Base-by-base conservation (phyloP, 2,888 invertebrate genomes). In the Plebejus melissa region DNA sequence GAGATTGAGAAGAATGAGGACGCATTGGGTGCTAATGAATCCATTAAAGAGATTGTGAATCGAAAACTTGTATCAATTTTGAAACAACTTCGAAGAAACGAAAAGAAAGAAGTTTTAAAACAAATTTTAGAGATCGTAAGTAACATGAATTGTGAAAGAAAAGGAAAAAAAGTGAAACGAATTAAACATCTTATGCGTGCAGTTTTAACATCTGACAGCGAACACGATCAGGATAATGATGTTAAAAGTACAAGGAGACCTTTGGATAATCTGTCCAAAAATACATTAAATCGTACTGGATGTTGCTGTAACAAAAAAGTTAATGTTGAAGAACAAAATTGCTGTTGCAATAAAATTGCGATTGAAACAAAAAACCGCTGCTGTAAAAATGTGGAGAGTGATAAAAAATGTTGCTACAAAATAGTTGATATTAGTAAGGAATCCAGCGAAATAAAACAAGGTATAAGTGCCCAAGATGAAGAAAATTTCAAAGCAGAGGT, bases 151-250 rank as follows among this genome's bases (percentile, higher is more conserved):
- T 84, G 83, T 76, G 79, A 78, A 2, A 86, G 86, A 54, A 84
- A 80, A 28, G 87, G 83, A 82, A 80, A 79, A 50, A 83, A 83
- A 38, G 81, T 86, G 57, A 83, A 81, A 75, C 81, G 84, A 75
- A 77, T 89, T 22, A 80, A 80, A 41, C 82, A 87, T 54, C 84
- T 86, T 81, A 79, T 90, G 4, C 86, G 86, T 77, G 80, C 85
- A 1, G 85, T 90, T 77, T 78, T 90, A 2, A 87, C 87, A 13
- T 87, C 86, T 1, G 88, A 89, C 65, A 88, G 86, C 72, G 85
- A 83, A 0, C 81, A 81, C 16, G 60, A 32, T 5, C 32, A 65
- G 13, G 65, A 32, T 11, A 65, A 85, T 0, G 83, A 86, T 2
- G 76, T 80, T 0, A 80, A 80, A 2, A 77, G 79, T 1, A 65